phyloP scores from a whole-genome alignment of 2,888 invertebrate species.

The Drosophila phalerata region DNA sequence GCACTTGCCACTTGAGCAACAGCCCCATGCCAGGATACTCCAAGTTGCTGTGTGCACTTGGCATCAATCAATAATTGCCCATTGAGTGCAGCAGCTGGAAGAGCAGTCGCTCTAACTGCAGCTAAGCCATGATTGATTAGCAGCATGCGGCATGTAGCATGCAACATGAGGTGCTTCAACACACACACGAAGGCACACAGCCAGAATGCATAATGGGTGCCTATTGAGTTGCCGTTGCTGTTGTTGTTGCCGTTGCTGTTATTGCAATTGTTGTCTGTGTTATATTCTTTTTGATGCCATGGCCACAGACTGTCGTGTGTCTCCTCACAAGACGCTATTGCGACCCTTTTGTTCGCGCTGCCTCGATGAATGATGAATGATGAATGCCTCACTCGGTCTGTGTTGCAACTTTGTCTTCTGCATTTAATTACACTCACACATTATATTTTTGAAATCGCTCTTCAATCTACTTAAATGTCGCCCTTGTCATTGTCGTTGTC shows the following conservation, averaged over 20 bases:
- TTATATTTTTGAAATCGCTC: slow-evolving; percentile 59
- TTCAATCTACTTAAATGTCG: slow-evolving; percentile 30
- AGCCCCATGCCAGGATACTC: slow-evolving; percentile 3
- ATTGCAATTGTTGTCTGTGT: slow-evolving; percentile 22
- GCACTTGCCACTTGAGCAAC: slow-evolving; percentile 60
- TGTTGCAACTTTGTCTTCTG: slow-evolving; percentile 38
- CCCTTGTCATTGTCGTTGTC: slow-evolving; percentile 25
- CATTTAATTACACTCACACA: slow-evolving; percentile 41
- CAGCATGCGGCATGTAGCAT: slow-evolving; percentile 51
- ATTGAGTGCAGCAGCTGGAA: slow-evolving; percentile 78
- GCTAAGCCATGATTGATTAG: slow-evolving; percentile 77
- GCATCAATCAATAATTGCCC: slow-evolving; percentile 83
- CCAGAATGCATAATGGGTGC: slow-evolving; percentile 70
- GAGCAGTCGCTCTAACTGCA: slow-evolving; percentile 54
- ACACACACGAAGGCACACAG: slow-evolving; percentile 33
- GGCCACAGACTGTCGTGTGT: slow-evolving; percentile 38
- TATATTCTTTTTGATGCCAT: slow-evolving; percentile 62
- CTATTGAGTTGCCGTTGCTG: slow-evolving; percentile 47
- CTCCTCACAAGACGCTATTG: slow-evolving; percentile 27
- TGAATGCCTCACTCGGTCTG: slow-evolving; percentile 18
- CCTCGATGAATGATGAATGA: slow-evolving; percentile 26
- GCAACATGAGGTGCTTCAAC: slow-evolving; percentile 77
- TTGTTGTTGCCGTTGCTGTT: slow-evolving; percentile 28
- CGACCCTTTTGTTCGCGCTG: slow-evolving; percentile 10
- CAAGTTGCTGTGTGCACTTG: slow-evolving; percentile 71